These are phyloP conservation scores for Tragelaphus eurycerus DNA, from an alignment of 2,797 vertebrate species.

Conservation along the genomic window DNA sequence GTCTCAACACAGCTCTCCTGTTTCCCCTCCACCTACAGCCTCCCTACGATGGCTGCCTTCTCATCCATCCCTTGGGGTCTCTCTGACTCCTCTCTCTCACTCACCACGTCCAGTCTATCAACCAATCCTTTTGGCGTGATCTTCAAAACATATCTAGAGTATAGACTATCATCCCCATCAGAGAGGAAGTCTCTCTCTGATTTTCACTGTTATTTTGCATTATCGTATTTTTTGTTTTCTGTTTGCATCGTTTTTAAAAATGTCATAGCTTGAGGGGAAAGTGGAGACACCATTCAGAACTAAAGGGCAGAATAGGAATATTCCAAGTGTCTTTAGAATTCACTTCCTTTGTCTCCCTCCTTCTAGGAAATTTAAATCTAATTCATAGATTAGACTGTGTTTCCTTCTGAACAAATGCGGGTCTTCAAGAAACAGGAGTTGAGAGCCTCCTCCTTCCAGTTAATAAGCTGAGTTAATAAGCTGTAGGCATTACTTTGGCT, in stretches of 20 bases:
- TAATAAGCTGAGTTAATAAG: not conserved
- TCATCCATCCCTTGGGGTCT: not conserved
- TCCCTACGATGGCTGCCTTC: not conserved
- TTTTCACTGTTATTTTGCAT: slow-evolving; percentile 12
- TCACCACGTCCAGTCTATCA: not conserved
- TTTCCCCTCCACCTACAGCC: not conserved
- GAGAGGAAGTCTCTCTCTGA: not conserved
- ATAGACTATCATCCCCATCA: not conserved
- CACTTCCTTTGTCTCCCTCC: not conserved
- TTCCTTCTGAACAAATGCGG: not conserved
- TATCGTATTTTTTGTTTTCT: not conserved
- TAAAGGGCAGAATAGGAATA: not conserved
- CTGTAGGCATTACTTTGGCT: not conserved
- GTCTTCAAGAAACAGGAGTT: not conserved
- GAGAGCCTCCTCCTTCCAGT: not conserved
- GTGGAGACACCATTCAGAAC: not conserved
- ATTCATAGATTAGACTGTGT: not conserved
- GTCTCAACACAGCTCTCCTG: not conserved
- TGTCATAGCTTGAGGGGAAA: not conserved
- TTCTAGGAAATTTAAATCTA: slow-evolving; percentile 7
- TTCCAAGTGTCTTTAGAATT: not conserved
- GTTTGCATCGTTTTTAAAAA: not conserved
- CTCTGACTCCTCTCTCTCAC: not conserved
- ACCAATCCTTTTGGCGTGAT: not conserved
- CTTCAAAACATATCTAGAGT: not conserved